These are phyloP conservation scores for Leptobrachium ailaonicum DNA, from an alignment of 2,113 vertebrate species.

Conservation along the genomic window DNA sequence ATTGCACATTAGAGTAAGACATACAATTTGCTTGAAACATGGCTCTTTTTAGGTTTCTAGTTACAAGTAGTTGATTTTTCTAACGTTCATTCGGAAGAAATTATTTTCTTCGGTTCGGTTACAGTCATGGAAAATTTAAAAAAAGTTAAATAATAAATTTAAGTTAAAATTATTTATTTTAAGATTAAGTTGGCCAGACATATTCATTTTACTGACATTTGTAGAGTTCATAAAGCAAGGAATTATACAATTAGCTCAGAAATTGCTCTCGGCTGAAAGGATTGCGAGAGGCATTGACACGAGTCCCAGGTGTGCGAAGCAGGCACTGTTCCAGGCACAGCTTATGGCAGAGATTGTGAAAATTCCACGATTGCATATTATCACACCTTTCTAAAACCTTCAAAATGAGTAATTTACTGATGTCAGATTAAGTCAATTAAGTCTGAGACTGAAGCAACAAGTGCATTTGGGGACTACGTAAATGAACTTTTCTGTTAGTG, in stretches of 20 bases:
- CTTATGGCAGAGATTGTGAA: conserved; percentile 27
- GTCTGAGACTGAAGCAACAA: conserved; percentile 21
- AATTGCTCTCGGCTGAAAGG: conserved; percentile 18
- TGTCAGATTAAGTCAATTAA: conserved; percentile 37
- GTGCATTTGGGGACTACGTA: conserved; percentile 4
- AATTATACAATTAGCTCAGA: conserved; percentile 31
- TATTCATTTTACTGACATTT: conserved; percentile 18
- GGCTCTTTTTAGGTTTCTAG: too few relatives aligned
- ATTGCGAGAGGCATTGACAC: conserved; percentile 21
- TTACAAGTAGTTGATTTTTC: too few relatives aligned
- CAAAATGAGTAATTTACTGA: conserved; percentile 20
- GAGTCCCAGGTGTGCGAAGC: conserved; percentile 21
- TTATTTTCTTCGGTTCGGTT: background rate
- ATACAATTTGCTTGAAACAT: too few relatives aligned
- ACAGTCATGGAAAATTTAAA: background rate
- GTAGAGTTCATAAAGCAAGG: conserved; percentile 26
- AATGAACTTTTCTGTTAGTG: too few relatives aligned
- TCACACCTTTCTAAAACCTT: conserved; percentile 13
- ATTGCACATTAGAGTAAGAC: too few relatives aligned
- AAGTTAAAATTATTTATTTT: conserved; percentile 1
- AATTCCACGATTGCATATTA: conserved; percentile 18
- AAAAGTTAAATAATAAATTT: background rate
- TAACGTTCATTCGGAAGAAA: too few relatives aligned
- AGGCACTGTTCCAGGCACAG: conserved; percentile 26
- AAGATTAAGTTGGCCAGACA: conserved; percentile 2